Base-by-base conservation (phyloP, 1,140 invertebrate genomes). In the Penaeus vannamei region DNA sequence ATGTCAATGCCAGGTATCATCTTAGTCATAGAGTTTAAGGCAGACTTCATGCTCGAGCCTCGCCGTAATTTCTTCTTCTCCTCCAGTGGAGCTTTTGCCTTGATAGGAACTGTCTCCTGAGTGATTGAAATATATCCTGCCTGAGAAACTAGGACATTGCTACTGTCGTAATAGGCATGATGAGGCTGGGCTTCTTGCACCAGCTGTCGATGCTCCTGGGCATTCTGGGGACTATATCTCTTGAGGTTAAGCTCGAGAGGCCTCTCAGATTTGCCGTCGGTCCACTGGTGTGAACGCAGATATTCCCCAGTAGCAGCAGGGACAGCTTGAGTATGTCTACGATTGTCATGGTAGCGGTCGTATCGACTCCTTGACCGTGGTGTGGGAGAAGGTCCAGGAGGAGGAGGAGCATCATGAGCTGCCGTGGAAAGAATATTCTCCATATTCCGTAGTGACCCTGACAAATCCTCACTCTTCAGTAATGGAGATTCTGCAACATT, bases 1-100 rank as follows among this genome's bases (percentile, higher is more conserved):
- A 97, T 93, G 93, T 97, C 96, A 89, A 97, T 93, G 92, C 97
- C 96, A 0, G 96, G 96, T 59, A 98, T 93, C 95, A 97, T 96
- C 92, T 95, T 95, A 92, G 95, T 96, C 91, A 97, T 95, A 2
- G 96, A 96, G 92, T 94, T 96, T 95, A 97, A 96, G 0, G 96
- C 96, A 69, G 96, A 91, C 93, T 96, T 95, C 95, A 53, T 95
- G 94, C 92, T 96, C 96, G 93, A 96, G 96, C 7, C 92, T 91
- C 77, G 94, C 91, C 92, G 95, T 95, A 91, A 95, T 94, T 92
- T 95, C 84, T 91, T 91, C 59, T 90, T 90, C 62, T 91, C 91
- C 26, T 91, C 91, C 12, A 79, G 72, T 64, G 72, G 60, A 32
- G 60, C 36, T 66, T 66, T 83, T 1, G 80, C 85, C 36, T 87